Evolutionary conservation across 2,797 vertebrate species (phyloP), one percentile per base, ranked within the genome.

Genomic region (Melanotaenia pygmaea): DNA sequence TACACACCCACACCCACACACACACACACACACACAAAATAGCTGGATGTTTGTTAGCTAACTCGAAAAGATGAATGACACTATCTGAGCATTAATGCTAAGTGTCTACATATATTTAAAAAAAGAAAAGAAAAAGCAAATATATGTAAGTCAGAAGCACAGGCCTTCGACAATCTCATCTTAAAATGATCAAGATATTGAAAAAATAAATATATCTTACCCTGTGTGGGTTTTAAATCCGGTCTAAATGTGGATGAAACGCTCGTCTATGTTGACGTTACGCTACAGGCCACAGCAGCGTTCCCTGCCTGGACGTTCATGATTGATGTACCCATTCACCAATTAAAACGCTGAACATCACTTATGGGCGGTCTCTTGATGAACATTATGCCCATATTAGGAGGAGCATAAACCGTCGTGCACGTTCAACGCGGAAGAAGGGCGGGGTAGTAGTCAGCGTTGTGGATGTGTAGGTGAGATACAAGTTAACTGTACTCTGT

Each of bases 191-290:
- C 3, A 35, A 0, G 32, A 76, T 47, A 30, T 10, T 32, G 14
- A 34, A 13, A 71, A 80, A 80, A 34, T 18, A 14, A 35, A 22
- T 22, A 22, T 26, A 0, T 38, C 89, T 91, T 91, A 93, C 92
- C 93, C 63, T 59, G 35, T 22, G 40, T 71, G 58, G 50, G 62
- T 58, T 80, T 73, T 10, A 71, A 87, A 67, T 76, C 79, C 73
- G 60, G 65, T 47, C 30, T 59, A 32, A 79, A 76, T 61, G 69
- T 28, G 8, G 67, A 54, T 59, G 14, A 45, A 30, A 6, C 68
- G 20, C 64, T 22, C 64, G 64, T 59, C 22, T 54, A 16, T 58
- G 82, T 86, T 85, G 79, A 83, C 70, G 79, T 64, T 18, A 20
- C 53, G 34, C 32, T 34, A 18, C 66, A 61, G 35, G 54, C 57